Conservation (phyloP, 2,113 vertebrate genomes). For the Seriola quinqueradiata region DNA sequence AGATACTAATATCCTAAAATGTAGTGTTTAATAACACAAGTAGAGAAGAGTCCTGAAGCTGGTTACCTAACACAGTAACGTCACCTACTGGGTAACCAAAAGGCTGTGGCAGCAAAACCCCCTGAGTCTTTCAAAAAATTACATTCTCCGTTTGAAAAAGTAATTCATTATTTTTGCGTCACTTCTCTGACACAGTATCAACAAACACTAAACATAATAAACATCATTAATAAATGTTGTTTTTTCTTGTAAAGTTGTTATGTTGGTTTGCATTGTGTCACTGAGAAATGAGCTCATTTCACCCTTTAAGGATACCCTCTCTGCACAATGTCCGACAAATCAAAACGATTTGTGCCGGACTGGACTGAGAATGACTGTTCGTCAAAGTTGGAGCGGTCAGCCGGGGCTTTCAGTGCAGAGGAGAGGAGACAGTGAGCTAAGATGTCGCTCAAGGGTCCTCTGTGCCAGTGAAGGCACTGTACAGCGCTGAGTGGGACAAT, state of each 20-base stretch:
- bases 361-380: slow-evolving; percentile 54
- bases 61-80: too few species aligned
- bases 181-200: background rate
- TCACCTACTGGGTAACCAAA: background rate
- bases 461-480: slow-evolving; percentile 69
- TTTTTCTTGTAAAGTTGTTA: background rate
- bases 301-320: slow-evolving; percentile 46
- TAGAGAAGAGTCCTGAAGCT: background rate
- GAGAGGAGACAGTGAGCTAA: slow-evolving; percentile 63
- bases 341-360: slow-evolving; percentile 46
- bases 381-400: slow-evolving; percentile 54
- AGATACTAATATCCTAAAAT: background rate
- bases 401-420: slow-evolving; percentile 62
- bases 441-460: slow-evolving; percentile 78
- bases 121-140: too few species aligned
- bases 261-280: slow-evolving; percentile 31
- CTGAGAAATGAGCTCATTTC: slow-evolving; percentile 38
- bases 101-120: background rate
- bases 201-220: slow-evolving; percentile 2
- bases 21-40: background rate
- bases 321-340: slow-evolving; percentile 12
- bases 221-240: background rate
- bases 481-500: slow-evolving; percentile 80
- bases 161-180: background rate
- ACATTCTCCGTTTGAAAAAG: background rate